Conservation (phyloP, 2,888 invertebrate genomes). For the Leucoptera coffeella region DNA sequence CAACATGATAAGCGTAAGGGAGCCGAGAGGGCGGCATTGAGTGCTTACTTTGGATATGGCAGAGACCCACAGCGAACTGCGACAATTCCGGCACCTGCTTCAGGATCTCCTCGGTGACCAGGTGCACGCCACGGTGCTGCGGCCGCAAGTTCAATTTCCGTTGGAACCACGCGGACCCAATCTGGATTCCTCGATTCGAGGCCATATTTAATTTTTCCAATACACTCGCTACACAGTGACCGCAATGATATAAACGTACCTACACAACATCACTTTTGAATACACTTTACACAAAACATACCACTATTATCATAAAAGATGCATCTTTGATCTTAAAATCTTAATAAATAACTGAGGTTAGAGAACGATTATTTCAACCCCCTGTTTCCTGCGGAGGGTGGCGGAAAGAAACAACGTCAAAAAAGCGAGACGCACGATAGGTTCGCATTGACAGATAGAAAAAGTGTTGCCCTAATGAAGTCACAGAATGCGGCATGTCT, state of each 20-base stretch:
- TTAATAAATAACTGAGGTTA: conserved; percentile 51
- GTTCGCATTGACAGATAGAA: no score
- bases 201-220: conserved; percentile 72
- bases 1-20: conserved; percentile 9
- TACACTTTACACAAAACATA: conserved; percentile 50
- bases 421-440: conserved; percentile 44
- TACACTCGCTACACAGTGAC: conserved; percentile 47
- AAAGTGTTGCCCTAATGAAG: no score
- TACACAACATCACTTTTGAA: conserved; percentile 53
- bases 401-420: conserved; percentile 46
- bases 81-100: conserved; percentile 90
- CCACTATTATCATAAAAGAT: conserved; percentile 66
- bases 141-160: conserved; percentile 93
- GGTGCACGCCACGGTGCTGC: conserved; percentile 94
- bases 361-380: conserved; percentile 51
- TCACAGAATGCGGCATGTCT: no score
- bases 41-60: conserved; percentile 94
- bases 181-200: conserved; percentile 87
- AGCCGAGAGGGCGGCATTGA: conserved; percentile 24
- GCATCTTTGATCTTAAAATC: conserved; percentile 54
- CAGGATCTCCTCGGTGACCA: conserved; percentile 94
- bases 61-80: conserved; percentile 91
- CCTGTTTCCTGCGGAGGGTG: conserved; percentile 56
- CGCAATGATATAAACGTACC: conserved; percentile 48
- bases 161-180: conserved; percentile 97